These are phyloP conservation scores for Pterocles burchelli DNA, from an alignment of 2,113 vertebrate species.

Conservation along the genomic window DNA sequence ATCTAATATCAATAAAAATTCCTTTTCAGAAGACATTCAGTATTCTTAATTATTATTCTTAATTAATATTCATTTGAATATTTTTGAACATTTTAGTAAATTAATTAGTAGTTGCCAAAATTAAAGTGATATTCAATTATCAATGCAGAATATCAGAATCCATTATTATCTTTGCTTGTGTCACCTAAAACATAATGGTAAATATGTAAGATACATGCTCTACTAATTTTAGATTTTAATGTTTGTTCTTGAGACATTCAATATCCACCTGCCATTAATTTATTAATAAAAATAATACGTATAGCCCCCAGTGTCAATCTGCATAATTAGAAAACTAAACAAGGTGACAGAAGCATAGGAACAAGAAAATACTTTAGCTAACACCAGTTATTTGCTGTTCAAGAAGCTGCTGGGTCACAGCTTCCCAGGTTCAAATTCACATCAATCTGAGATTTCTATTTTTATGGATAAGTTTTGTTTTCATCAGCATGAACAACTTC, in stretches of 20 bases:
- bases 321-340: neutral
- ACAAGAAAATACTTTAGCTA: neutral
- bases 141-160: neutral
- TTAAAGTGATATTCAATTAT: conserved; percentile 28
- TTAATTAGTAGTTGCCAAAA: neutral
- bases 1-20: neutral
- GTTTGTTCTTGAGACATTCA: neutral
- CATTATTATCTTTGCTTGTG: neutral
- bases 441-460: neutral
- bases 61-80: neutral
- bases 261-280: neutral
- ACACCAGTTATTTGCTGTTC: neutral
- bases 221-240: neutral
- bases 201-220: neutral
- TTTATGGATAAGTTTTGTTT: neutral
- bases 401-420: neutral
- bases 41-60: neutral
- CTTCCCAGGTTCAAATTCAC: neutral
- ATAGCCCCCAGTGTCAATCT: neutral
- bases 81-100: conserved; percentile 11
- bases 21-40: neutral
- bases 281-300: neutral
- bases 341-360: neutral
- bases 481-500: neutral
- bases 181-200: neutral